These are phyloP conservation scores for Halcyon chelicuti DNA, from an alignment of 2,797 vertebrate species.

Conservation along the genomic window DNA sequence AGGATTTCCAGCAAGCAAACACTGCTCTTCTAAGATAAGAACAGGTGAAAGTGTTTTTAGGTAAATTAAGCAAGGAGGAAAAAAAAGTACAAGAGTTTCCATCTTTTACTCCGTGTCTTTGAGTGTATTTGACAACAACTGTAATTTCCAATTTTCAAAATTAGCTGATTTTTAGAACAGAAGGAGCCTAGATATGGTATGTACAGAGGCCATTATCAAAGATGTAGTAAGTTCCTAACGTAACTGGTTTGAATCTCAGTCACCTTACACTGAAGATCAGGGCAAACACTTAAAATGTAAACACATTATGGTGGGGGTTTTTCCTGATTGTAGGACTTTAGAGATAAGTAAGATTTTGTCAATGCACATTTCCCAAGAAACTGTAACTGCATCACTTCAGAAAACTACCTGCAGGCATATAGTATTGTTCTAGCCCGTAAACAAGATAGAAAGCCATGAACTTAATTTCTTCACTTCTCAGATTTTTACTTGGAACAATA, in stretches of 20 bases:
- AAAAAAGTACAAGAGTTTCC: not conserved
- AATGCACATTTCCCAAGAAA: not conserved
- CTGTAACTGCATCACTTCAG: not conserved
- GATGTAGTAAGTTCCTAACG: not conserved
- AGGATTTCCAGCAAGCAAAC: not conserved
- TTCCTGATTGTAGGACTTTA: not conserved
- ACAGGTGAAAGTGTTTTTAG: not conserved
- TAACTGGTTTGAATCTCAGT: not conserved
- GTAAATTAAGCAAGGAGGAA: not conserved
- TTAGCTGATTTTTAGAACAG: not conserved
- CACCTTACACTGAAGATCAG: not conserved
- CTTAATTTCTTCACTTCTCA: not conserved
- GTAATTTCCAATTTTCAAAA: not conserved
- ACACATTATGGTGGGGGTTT: not conserved
- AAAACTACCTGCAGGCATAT: not conserved
- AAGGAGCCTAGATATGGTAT: not conserved
- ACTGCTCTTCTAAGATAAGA: not conserved
- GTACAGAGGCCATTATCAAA: not conserved
- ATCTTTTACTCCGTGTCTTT: not conserved
- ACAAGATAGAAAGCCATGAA: fast-evolving
- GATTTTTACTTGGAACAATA: not conserved
- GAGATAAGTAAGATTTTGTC: not conserved
- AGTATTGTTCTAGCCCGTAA: not conserved
- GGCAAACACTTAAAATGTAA: not conserved
- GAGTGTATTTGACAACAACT: not conserved